A percentile compares a stretch with the other conserved stretches of the same genome.
Conservation (phyloP, 2,888 invertebrate genomes). For the Drosophila neutralis region DNA sequence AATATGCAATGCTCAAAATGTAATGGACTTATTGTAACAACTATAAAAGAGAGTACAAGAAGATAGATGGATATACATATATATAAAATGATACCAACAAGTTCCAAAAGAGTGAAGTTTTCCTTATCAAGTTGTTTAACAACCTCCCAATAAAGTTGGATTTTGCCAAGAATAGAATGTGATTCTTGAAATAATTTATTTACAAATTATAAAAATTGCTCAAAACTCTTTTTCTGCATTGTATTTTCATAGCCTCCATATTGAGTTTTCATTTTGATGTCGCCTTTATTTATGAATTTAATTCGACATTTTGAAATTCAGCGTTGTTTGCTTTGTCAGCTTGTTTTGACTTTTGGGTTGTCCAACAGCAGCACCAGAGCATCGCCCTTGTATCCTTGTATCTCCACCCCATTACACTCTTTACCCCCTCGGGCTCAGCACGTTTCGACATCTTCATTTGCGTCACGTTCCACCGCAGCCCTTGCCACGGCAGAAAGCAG, state of each 20-base stretch:
- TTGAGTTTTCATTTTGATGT: background rate
- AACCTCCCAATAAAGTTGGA: no score
- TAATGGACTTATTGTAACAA: background rate
- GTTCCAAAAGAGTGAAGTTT: background rate
- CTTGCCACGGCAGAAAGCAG: conserved; percentile 39
- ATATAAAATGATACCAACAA: background rate
- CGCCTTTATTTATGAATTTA: background rate
- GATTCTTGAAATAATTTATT: background rate
- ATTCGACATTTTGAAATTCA: conserved; percentile 5
- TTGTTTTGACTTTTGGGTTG: conserved; percentile 27
- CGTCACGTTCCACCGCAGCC: conserved; percentile 56
- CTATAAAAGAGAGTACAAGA: background rate
- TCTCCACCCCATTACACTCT: background rate
- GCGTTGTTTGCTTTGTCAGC: conserved; percentile 41
- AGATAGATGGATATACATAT: background rate
- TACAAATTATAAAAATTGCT: background rate
- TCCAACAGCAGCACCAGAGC: conserved; percentile 6
- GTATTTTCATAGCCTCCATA: background rate
- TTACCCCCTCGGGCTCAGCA: conserved; percentile 16
- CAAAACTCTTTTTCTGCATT: background rate
- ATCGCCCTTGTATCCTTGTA: background rate
- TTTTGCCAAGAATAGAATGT: no score
- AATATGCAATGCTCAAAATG: no score
- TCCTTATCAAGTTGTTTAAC: background rate
- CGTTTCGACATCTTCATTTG: conserved; percentile 58